A percentile compares a stretch with the other conserved stretches of the same genome.
phyloP scores from a whole-genome alignment of 1,140 invertebrate genomes.

The Camponotus pennsylvanicus region DNA sequence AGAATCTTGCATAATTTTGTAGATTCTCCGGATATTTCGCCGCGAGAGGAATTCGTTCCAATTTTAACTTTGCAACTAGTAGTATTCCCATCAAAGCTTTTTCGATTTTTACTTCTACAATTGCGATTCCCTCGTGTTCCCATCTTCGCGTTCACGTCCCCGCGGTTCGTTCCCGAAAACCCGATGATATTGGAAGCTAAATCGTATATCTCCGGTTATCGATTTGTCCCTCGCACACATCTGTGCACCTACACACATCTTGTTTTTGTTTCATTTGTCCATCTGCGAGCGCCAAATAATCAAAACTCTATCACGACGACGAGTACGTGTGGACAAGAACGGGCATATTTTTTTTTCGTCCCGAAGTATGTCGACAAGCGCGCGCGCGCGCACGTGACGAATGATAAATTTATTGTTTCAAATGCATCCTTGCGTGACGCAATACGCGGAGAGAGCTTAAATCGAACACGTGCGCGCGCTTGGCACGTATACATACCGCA shows the following conservation, averaged over 20 bases:
- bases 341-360: neutral
- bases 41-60: neutral
- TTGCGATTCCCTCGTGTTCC: neutral
- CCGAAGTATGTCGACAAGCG: neutral
- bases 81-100: neutral
- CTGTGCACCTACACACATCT: neutral
- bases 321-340: neutral
- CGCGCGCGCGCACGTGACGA: neutral
- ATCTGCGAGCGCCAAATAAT: slow-evolving; percentile 26
- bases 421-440: slow-evolving; percentile 12
- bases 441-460: slow-evolving; percentile 4
- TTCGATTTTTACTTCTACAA: slow-evolving; percentile 3
- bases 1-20: neutral
- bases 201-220: neutral
- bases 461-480: neutral
- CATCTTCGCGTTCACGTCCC: neutral
- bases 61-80: neutral
- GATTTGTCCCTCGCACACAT: neutral
- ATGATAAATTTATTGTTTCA: slow-evolving; percentile 58
- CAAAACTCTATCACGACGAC: slow-evolving; percentile 25
- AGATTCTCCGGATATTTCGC: neutral
- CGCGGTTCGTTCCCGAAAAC: neutral
- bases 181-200: slow-evolving; percentile 29
- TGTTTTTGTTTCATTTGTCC: slow-evolving; percentile 7
- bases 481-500: neutral